Evolutionary conservation across 2,888 invertebrate species (phyloP).

Genomic region (Boloria selene): DNA sequence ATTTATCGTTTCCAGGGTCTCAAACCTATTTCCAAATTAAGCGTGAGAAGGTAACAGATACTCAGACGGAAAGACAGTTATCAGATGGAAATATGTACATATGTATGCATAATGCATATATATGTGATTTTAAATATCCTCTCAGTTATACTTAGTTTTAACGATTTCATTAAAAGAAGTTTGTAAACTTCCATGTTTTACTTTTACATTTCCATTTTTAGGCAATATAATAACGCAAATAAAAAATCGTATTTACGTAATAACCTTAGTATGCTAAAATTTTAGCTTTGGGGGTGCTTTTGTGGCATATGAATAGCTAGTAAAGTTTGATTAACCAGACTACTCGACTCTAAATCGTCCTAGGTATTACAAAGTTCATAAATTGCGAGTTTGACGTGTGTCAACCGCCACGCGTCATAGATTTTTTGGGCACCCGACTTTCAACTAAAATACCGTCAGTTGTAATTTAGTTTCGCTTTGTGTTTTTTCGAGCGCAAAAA

Average conservation of each 20-base stretch:
- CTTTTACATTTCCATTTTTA: constrained; percentile 20
- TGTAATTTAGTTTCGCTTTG: constrained; percentile 32
- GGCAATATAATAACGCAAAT: constrained; percentile 28
- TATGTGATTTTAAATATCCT: too few relatives aligned
- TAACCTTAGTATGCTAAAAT: constrained; percentile 30
- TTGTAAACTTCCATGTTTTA: neutral
- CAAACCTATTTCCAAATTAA: too few relatives aligned
- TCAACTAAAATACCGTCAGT: constrained; percentile 39
- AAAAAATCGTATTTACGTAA: constrained; percentile 29
- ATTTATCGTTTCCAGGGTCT: too few relatives aligned
- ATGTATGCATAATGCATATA: too few relatives aligned
- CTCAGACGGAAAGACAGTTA: too few relatives aligned
- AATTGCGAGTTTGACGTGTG: constrained; percentile 58
- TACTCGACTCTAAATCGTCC: constrained; percentile 33
- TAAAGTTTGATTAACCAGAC: constrained; percentile 39
- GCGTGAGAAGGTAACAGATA: too few relatives aligned
- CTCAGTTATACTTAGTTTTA: too few relatives aligned
- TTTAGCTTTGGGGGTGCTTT: constrained; percentile 30
- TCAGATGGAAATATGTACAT: too few relatives aligned
- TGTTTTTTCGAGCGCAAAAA: constrained; percentile 21
- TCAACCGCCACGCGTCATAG: constrained; percentile 51
- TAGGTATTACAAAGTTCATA: constrained; percentile 31
- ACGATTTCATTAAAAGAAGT: neutral
- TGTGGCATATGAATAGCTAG: constrained; percentile 35
- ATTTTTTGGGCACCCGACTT: constrained; percentile 44